A percentile compares a stretch with the other conserved stretches of the same genome.
Evolutionary conservation across 2,797 vertebrate species (phyloP).

Genomic region (Melanotaenia nigrans): DNA sequence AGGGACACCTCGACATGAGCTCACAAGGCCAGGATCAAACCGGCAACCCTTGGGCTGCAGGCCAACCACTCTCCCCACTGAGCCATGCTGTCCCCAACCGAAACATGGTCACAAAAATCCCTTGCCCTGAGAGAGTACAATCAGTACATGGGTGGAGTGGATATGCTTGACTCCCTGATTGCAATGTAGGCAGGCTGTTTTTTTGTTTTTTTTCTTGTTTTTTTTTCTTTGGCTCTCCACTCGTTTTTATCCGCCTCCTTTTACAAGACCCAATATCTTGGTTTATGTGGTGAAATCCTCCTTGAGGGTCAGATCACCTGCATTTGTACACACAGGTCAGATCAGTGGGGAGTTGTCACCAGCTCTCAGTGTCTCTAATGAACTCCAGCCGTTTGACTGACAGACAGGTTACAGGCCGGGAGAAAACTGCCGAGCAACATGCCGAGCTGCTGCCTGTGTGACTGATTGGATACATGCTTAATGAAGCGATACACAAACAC

Average conservation of each 20-base stretch:
- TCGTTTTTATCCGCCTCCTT: constrained; percentile 27
- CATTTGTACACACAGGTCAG: constrained; percentile 66
- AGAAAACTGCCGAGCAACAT: constrained; percentile 50
- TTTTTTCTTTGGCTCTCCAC: constrained; percentile 37
- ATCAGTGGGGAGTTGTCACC: constrained; percentile 70
- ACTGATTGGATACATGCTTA: constrained; percentile 76
- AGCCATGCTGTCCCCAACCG: too few relatives aligned
- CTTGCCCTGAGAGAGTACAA: too few relatives aligned
- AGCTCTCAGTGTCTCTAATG: constrained; percentile 73
- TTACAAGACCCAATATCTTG: constrained; percentile 53
- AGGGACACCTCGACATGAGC: too few relatives aligned
- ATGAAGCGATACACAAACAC: constrained; percentile 60
- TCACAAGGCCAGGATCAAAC: too few relatives aligned
- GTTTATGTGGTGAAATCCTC: constrained; percentile 52
- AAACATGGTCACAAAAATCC: too few relatives aligned
- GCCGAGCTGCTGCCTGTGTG: constrained; percentile 51
- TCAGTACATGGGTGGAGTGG: too few relatives aligned
- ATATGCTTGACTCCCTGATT: too few relatives aligned
- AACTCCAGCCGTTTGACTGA: constrained; percentile 76
- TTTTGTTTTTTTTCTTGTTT: constrained; percentile 45
- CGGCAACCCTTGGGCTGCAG: too few relatives aligned
- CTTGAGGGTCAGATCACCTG: constrained; percentile 68
- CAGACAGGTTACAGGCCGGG: constrained; percentile 65
- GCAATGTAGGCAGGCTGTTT: neutral
- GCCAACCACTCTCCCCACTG: too few relatives aligned